A percentile compares a stretch with the other conserved stretches of the same genome.
Conservation (phyloP, 2,888 invertebrate genomes). For the Metellina segmentata region DNA sequence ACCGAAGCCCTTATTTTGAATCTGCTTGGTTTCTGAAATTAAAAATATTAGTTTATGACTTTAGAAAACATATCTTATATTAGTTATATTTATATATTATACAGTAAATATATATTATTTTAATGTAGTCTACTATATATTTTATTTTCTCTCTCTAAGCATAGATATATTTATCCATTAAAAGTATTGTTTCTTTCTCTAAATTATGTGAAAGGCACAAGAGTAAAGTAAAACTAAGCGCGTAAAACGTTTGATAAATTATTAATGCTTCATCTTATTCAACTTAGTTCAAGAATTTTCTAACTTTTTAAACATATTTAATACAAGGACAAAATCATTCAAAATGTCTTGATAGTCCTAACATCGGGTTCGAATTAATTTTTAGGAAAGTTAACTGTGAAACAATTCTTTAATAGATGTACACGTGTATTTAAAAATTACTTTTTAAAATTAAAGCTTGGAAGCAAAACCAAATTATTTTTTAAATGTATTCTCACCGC, state of each 20-base stretch:
- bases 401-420: too few relatives aligned
- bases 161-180: neutral
- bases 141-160: neutral
- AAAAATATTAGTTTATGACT: neutral
- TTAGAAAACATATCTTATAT: neutral
- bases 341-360: neutral
- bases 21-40: neutral
- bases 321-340: neutral
- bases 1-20: neutral
- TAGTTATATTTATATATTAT: neutral
- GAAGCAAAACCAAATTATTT: neutral
- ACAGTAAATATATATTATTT: neutral
- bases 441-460: neutral
- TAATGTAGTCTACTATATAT: neutral
- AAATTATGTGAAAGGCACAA: constrained; percentile 5
- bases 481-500: neutral
- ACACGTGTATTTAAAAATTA: neutral
- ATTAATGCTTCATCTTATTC: neutral
- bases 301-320: neutral
- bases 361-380: neutral
- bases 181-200: neutral
- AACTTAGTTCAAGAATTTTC: neutral
- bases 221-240: neutral
- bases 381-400: neutral
- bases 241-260: neutral